phyloP scores from a whole-genome alignment of 2,888 invertebrate species.

The Sympetrum striolatum region DNA sequence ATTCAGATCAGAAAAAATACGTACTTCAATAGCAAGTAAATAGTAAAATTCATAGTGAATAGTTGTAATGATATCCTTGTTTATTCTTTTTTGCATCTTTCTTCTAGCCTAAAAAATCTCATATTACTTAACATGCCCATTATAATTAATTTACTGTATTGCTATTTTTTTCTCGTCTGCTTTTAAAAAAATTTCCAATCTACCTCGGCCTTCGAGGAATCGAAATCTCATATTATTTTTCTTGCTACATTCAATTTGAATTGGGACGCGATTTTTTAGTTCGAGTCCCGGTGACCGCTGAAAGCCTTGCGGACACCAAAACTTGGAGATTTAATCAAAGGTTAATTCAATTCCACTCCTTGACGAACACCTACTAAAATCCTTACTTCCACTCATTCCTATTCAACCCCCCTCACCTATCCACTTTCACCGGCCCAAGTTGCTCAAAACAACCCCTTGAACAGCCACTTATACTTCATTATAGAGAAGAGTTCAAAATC shows the following conservation, averaged over 20 bases:
- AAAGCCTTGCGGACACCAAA: not conserved
- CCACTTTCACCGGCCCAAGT: not conserved
- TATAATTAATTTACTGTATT: no score
- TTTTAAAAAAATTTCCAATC: not conserved
- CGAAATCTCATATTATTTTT: not conserved
- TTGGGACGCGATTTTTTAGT: not conserved
- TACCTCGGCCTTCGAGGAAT: not conserved
- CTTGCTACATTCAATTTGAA: not conserved
- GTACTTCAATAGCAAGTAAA: no score
- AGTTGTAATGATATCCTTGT: no score
- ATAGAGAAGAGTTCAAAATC: not conserved
- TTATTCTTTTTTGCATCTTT: no score
- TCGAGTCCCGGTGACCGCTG: not conserved
- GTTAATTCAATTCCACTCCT: constrained; percentile 10
- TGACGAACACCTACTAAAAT: not conserved
- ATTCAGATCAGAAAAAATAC: no score
- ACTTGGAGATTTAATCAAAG: not conserved
- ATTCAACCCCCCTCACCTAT: not conserved
- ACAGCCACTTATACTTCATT: not conserved
- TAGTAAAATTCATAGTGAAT: no score
- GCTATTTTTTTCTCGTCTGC: no score
- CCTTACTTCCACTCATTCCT: not conserved
- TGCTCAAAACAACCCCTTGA: not conserved
- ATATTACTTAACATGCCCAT: no score
- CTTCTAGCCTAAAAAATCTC: no score